Percentiles rank a stretch among this genome's conserved stretches.
Conservation (phyloP, 2,888 invertebrate species). For the Ophion ellenae region DNA sequence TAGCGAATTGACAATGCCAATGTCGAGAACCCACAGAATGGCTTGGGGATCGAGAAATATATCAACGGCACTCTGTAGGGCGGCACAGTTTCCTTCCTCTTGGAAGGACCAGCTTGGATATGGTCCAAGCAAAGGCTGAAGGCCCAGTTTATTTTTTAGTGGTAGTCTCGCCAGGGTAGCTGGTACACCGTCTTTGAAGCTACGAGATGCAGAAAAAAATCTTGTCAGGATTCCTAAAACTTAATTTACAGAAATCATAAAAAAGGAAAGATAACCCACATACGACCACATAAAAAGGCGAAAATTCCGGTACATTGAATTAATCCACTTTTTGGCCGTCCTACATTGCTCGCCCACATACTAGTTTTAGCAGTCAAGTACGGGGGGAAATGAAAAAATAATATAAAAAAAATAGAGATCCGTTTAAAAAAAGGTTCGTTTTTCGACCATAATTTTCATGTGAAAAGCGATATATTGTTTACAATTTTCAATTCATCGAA, state of each 20-base stretch:
- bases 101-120: slow-evolving; percentile 89
- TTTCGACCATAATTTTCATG: no score
- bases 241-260: neutral
- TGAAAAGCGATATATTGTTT: no score
- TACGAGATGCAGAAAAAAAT: slow-evolving; percentile 44
- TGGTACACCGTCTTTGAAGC: slow-evolving; percentile 87
- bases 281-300: neutral
- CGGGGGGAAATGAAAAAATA: no score
- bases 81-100: slow-evolving; percentile 89
- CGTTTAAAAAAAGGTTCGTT: no score
- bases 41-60: slow-evolving; percentile 87
- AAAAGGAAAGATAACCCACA: neutral
- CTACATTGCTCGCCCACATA: no score
- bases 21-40: slow-evolving; percentile 87
- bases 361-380: no score
- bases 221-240: neutral
- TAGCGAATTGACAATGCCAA: slow-evolving; percentile 86
- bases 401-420: no score
- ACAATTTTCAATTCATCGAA: no score
- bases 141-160: slow-evolving; percentile 84
- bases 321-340: neutral
- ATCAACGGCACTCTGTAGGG: slow-evolving; percentile 89
- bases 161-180: slow-evolving; percentile 86
- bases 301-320: no score
- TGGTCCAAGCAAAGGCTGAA: slow-evolving; percentile 85